Evolutionary conservation across 30 jellyfish, hydroid and myxozoan species (phyloP).

Genomic region (Aurelia sp.): DNA sequence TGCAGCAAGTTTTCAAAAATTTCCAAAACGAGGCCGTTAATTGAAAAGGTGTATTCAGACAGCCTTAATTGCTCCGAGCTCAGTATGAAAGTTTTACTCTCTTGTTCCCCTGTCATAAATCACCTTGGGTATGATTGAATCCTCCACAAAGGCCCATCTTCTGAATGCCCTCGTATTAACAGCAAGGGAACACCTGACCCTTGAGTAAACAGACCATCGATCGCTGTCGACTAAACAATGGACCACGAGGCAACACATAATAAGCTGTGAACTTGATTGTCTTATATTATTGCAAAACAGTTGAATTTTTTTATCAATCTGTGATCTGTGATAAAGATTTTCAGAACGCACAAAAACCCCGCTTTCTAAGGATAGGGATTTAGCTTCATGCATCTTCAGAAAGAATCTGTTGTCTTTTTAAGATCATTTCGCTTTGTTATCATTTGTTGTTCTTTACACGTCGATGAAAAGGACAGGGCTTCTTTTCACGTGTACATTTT

Average conservation of each 20-base stretch:
- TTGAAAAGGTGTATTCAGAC: too few relatives aligned
- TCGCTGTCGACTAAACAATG: not conserved
- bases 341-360: constrained; percentile 1
- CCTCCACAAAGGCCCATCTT: not conserved
- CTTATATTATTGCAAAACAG: constrained; percentile 6
- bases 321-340: constrained; percentile 17
- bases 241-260: constrained; percentile 55
- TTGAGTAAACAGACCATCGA: constrained; percentile 26
- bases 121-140: not conserved
- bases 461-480: not conserved
- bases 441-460: not conserved
- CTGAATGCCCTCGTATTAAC: not conserved
- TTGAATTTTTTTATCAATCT: constrained; percentile 5
- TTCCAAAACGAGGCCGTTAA: too few relatives aligned
- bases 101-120: not conserved
- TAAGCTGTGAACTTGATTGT: constrained; percentile 26
- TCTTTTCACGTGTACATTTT: constrained; percentile 4
- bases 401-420: not conserved
- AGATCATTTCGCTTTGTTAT: not conserved
- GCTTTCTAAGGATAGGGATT: constrained; percentile 6
- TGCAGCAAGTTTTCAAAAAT: too few relatives aligned
- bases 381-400: constrained; percentile 20
- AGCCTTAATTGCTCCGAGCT: too few relatives aligned
- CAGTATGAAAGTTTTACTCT: too few relatives aligned
- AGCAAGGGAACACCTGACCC: constrained; percentile 25